Conservation (phyloP, 2,113 vertebrate genomes). For the Hydrolagus affinis region DNA sequence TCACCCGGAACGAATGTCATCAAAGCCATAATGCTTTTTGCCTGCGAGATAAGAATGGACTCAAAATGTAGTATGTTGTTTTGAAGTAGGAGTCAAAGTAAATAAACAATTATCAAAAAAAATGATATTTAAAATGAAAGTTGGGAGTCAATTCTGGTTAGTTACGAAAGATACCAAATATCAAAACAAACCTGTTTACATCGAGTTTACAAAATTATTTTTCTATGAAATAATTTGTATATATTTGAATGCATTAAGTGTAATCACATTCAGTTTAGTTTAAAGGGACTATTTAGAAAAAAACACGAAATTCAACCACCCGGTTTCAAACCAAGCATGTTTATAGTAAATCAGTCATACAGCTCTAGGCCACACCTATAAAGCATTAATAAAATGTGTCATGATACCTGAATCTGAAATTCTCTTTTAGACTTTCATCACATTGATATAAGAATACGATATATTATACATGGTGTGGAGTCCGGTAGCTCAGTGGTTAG, state of each 20-base stretch:
- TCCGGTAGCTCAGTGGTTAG: too few species aligned
- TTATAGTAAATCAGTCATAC: conserved; percentile 8
- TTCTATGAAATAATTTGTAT: conserved; percentile 29
- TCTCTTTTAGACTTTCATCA: conserved; percentile 11
- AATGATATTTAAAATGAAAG: conserved; percentile 9
- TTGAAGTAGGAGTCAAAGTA: conserved; percentile 23
- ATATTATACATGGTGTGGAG: neutral
- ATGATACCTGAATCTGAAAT: neutral
- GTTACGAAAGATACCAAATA: neutral
- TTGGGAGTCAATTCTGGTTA: neutral
- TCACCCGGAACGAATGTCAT: neutral
- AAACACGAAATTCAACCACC: neutral
- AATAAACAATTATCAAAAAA: conserved; percentile 25
- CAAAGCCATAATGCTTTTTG: conserved; percentile 29
- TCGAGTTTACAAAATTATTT: conserved; percentile 19
- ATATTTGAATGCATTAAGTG: conserved; percentile 23
- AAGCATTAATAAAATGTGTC: conserved; percentile 22
- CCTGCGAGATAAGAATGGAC: conserved; percentile 23
- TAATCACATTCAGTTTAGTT: conserved; percentile 10
- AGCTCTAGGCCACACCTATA: neutral
- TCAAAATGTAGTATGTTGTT: conserved; percentile 21
- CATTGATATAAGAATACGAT: neutral
- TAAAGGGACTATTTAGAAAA: neutral
- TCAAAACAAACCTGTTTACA: conserved; percentile 23
- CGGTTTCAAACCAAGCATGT: conserved; percentile 4